Percentiles rank a stretch among this genome's conserved stretches.
Evolutionary conservation across 1,140 invertebrate species (phyloP).

Genomic region (Drosophila lacertosa): DNA sequence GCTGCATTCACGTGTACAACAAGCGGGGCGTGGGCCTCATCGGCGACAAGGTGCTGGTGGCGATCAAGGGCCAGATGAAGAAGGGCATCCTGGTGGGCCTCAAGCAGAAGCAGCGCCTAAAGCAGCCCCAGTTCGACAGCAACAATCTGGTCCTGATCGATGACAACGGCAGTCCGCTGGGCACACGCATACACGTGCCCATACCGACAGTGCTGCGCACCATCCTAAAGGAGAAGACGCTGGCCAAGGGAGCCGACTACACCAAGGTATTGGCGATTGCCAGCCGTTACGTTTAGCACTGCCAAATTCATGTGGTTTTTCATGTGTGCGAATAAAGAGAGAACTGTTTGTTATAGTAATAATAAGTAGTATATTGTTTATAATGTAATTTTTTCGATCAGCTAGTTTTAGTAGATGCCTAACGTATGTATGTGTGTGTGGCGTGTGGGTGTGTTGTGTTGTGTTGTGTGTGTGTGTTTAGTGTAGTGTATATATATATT

Average conservation of each 20-base stretch:
- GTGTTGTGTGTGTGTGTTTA: conserved; percentile 6
- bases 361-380: conserved; percentile 55
- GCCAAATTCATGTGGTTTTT: background rate
- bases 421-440: conserved; percentile 48
- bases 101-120: conserved; percentile 92
- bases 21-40: conserved; percentile 87
- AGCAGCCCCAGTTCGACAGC: conserved; percentile 96
- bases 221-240: conserved; percentile 92
- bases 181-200: conserved; percentile 96
- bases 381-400: conserved; percentile 50
- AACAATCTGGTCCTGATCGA: conserved; percentile 99
- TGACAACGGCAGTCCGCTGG: conserved; percentile 95
- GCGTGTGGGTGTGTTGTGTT: background rate
- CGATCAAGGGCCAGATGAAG: conserved; percentile 98
- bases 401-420: conserved; percentile 60
- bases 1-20: conserved; percentile 95
- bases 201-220: conserved; percentile 96
- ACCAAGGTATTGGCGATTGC: conserved; percentile 97
- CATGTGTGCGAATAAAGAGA: conserved; percentile 28
- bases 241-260: conserved; percentile 94
- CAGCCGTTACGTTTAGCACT: conserved; percentile 93
- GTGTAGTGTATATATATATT: conserved; percentile 25
- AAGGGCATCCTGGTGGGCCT: conserved; percentile 97
- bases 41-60: conserved; percentile 96
- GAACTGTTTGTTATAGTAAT: conserved; percentile 23